Percentiles rank a stretch among this genome's conserved stretches.
Evolutionary conservation across 2,797 vertebrate genomes (phyloP).

Genomic region (Sandelia bainsii): DNA sequence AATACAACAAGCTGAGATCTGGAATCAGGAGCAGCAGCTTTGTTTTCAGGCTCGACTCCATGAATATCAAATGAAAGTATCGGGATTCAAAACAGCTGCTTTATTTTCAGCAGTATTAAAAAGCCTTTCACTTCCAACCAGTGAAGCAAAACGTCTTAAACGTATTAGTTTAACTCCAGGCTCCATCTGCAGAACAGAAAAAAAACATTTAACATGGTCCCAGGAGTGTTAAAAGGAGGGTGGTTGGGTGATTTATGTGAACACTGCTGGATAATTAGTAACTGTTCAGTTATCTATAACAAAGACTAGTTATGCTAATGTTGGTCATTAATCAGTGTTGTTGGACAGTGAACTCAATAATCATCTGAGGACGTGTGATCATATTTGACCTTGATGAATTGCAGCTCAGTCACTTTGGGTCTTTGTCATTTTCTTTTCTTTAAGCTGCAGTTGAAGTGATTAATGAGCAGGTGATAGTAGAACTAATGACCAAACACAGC

Average conservation of each 20-base stretch:
- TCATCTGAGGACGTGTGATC: neutral
- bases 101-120: conserved; percentile 2
- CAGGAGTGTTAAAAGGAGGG: no score
- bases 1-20: conserved; percentile 33
- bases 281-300: neutral
- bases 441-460: conserved; percentile 20
- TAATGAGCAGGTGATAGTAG: conserved; percentile 9
- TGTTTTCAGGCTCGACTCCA: neutral
- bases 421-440: neutral
- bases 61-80: conserved; percentile 36
- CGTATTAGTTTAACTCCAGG: neutral
- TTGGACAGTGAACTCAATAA: neutral
- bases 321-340: conserved; percentile 7
- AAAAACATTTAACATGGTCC: no score
- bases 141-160: neutral
- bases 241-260: neutral
- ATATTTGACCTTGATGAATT: neutral
- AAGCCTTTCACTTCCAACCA: neutral
- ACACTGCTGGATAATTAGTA: neutral
- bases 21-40: conserved; percentile 29
- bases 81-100: conserved; percentile 26
- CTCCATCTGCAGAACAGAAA: no score
- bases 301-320: neutral
- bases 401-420: neutral
- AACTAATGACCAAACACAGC: neutral